Percentiles rank a stretch among this genome's conserved stretches.
Conservation (phyloP, 2,113 vertebrate species). For the Aramus guarauna region DNA sequence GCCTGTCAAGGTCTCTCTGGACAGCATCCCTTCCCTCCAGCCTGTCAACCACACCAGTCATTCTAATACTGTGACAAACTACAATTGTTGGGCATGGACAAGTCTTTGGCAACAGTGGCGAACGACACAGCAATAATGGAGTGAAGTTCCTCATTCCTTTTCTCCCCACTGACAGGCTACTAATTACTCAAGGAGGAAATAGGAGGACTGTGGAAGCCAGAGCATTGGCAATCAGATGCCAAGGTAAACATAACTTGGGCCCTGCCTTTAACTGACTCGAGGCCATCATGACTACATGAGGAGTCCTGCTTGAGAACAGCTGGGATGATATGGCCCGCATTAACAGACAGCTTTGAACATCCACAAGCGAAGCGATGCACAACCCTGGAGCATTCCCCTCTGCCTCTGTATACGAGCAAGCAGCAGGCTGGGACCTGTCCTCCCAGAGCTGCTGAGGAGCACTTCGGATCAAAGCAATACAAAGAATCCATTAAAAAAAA, state of each 20-base stretch:
- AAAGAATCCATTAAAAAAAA: not conserved
- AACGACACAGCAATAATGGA: not conserved
- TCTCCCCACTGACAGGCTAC: not conserved
- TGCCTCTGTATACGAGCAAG: not conserved
- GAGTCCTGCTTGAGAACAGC: not conserved
- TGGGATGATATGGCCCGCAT: rapidly evolving
- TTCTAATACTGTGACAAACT: not conserved
- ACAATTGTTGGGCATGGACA: not conserved
- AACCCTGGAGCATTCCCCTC: not conserved
- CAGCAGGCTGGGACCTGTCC: not conserved
- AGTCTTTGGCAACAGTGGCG: not conserved
- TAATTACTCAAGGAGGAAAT: not conserved
- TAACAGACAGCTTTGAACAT: not conserved
- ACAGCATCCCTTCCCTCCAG: no score
- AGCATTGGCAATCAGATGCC: not conserved
- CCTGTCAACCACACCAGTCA: not conserved
- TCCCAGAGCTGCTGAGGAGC: not conserved
- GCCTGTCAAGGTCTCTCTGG: no score
- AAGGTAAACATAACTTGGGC: not conserved
- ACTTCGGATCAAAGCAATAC: not conserved
- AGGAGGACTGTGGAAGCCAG: not conserved
- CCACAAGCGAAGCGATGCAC: not conserved
- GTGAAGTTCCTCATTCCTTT: not conserved
- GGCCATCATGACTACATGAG: not conserved
- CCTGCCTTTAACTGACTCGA: not conserved